Evolutionary conservation across 2,888 invertebrate species (phyloP).

Genomic region (Amphipyra berbera): DNA sequence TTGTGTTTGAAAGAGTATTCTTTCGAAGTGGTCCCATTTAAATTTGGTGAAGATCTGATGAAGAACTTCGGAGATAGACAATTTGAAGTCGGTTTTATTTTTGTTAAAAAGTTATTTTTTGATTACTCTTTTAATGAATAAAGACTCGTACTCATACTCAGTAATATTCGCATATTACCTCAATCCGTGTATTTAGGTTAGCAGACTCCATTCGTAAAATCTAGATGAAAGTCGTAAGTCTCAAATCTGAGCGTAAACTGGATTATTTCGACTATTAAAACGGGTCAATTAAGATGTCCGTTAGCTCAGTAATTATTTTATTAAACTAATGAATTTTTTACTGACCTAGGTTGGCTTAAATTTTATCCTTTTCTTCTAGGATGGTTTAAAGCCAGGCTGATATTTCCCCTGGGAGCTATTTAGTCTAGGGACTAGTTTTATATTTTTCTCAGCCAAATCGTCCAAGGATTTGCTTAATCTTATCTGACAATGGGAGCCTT

Average conservation of each 20-base stretch:
- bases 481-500: conserved; percentile 7
- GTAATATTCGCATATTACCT: conserved; percentile 4
- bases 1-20: no score
- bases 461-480: conserved; percentile 17
- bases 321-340: not conserved
- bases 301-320: conserved; percentile 11
- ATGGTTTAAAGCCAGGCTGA: not conserved
- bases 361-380: not conserved
- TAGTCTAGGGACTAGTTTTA: not conserved
- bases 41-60: no score
- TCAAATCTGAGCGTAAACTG: conserved; percentile 14
- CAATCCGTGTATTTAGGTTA: conserved; percentile 24
- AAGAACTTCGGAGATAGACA: no score
- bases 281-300: conserved; percentile 21
- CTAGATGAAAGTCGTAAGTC: conserved; percentile 43
- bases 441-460: not conserved
- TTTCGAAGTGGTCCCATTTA: no score
- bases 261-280: conserved; percentile 33
- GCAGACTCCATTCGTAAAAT: conserved; percentile 25
- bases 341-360: conserved; percentile 5
- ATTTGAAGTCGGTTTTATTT: no score
- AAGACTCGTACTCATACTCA: no score
- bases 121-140: no score
- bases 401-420: conserved; percentile 18
- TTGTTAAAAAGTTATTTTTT: no score